Conservation (phyloP, 2,113 vertebrate species). For the human region GRCh38 chr17:34585001-34585500, state of each 20-base stretch:
- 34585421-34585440: not conserved
- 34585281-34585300: not conserved
- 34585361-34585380: not conserved
- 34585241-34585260: not conserved
- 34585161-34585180: slow-evolving; percentile 86
- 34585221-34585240: not conserved
- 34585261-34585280: not conserved
- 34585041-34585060: not conserved
- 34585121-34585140: not conserved
- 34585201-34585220: slow-evolving; percentile 63
- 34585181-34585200: slow-evolving; percentile 78
- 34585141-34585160: slow-evolving; percentile 57
- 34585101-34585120: not conserved
- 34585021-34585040: not conserved
- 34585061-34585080: not conserved
- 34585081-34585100: too few relatives aligned
- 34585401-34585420: not conserved
- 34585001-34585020: not conserved
- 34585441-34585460: too few relatives aligned
- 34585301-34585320: not conserved
- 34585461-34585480: not conserved
- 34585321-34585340: not conserved
- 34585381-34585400: not conserved
- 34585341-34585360: not conserved
- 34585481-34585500: not conserved